These are phyloP conservation scores for Orgyia antiqua DNA, from an alignment of 2,888 invertebrate genomes.

Conservation along the genomic window DNA sequence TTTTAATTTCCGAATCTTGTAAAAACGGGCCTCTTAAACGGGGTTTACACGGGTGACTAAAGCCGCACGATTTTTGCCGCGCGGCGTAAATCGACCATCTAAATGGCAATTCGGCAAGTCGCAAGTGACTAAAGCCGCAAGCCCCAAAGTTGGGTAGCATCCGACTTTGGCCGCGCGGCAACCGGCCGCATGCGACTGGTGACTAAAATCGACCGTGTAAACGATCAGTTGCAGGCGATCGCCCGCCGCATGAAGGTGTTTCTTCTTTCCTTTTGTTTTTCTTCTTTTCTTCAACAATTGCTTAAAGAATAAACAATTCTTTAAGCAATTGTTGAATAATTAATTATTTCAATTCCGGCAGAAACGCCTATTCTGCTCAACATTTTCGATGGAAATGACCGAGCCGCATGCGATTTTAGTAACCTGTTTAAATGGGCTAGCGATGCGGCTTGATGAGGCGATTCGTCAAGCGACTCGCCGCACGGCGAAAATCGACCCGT, in stretches of 20 bases:
- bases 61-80: conserved; percentile 32
- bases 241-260: conserved; percentile 1
- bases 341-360: no score
- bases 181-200: conserved; percentile 32
- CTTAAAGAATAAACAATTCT: no score
- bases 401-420: background rate
- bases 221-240: conserved; percentile 22
- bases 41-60: conserved; percentile 34
- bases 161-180: conserved; percentile 22
- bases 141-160: conserved; percentile 37
- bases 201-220: conserved; percentile 21
- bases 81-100: conserved; percentile 29
- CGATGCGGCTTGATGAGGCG: conserved; percentile 7
- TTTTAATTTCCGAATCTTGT: no score
- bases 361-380: conserved; percentile 1
- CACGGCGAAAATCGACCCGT: conserved; percentile 39
- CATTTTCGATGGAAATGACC: background rate
- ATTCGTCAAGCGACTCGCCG: conserved; percentile 28
- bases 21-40: no score
- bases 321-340: no score
- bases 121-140: conserved; percentile 36
- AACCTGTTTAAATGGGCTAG: background rate
- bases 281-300: no score
- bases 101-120: conserved; percentile 35
- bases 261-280: no score